A percentile compares a stretch with the other conserved stretches of the same genome.
Conservation (phyloP, 2,888 invertebrate genomes). For the Cheilosia urbana region DNA sequence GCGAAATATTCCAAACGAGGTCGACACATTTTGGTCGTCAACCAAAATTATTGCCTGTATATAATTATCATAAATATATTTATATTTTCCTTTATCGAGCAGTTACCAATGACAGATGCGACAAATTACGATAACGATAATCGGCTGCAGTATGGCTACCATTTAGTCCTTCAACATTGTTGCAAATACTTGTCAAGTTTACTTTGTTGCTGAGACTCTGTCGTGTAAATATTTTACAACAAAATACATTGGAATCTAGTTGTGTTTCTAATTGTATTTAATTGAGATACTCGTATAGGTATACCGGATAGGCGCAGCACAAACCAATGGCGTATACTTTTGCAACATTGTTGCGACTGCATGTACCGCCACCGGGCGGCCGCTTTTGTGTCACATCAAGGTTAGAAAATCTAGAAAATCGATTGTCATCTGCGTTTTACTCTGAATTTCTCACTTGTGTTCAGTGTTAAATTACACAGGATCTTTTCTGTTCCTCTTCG, state of each 20-base stretch:
- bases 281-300: neutral
- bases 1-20: slow-evolving; percentile 14
- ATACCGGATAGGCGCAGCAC: neutral
- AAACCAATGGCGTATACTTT: neutral
- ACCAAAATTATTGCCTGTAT: slow-evolving; percentile 37
- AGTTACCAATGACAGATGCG: slow-evolving; percentile 26
- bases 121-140: slow-evolving; percentile 58
- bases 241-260: neutral
- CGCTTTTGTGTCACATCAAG: neutral
- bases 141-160: slow-evolving; percentile 21
- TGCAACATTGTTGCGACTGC: slow-evolving; percentile 8
- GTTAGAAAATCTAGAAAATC: too few species aligned
- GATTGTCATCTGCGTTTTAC: neutral
- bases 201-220: slow-evolving; percentile 16
- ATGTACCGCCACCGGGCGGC: neutral
- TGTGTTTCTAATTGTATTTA: slow-evolving; percentile 27
- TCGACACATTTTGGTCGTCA: slow-evolving; percentile 22
- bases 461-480: neutral
- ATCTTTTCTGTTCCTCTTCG: neutral
- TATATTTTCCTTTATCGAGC: slow-evolving; percentile 34
- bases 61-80: slow-evolving; percentile 31
- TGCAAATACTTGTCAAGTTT: slow-evolving; percentile 35
- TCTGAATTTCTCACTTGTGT: slow-evolving; percentile 7
- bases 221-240: neutral
- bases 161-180: slow-evolving; percentile 12